phyloP scores from a whole-genome alignment of 2,888 invertebrate species.

The Colostygia pectinataria region DNA sequence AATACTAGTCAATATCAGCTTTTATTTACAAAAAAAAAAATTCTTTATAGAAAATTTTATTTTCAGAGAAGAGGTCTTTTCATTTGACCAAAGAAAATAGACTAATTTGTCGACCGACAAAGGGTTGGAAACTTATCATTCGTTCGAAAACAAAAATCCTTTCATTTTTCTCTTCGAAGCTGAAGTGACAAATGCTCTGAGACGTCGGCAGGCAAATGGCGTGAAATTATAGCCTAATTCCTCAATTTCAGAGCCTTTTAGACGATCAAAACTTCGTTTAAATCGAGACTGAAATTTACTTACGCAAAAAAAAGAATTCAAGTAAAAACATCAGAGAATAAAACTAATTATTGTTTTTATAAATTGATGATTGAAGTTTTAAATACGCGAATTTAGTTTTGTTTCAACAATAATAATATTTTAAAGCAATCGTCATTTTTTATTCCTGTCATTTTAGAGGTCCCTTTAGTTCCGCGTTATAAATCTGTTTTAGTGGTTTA shows the following conservation, averaged over 20 bases:
- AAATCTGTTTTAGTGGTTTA: too few relatives aligned
- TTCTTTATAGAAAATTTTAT: conserved; percentile 22
- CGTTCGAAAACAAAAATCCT: conserved; percentile 26
- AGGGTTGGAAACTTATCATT: conserved; percentile 39
- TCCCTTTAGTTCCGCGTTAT: too few relatives aligned
- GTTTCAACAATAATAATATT: too few relatives aligned
- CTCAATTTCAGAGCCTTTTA: conserved; percentile 27
- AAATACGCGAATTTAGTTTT: too few relatives aligned
- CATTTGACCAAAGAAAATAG: conserved; percentile 50
- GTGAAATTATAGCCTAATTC: conserved; percentile 53
- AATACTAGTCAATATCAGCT: not conserved
- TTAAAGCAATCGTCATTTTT: too few relatives aligned
- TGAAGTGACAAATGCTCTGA: conserved; percentile 20
- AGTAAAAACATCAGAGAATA: too few relatives aligned
- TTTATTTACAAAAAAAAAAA: conserved; percentile 1
- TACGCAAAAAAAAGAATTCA: too few relatives aligned
- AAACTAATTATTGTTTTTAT: too few relatives aligned
- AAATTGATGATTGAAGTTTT: too few relatives aligned
- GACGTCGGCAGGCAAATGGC: conserved; percentile 26
- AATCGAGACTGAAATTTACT: too few relatives aligned
- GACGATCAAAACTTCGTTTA: conserved; percentile 1
- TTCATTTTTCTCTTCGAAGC: conserved; percentile 20
- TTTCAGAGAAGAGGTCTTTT: conserved; percentile 44
- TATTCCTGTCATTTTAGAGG: too few relatives aligned
- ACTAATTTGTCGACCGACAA: conserved; percentile 55